A percentile compares a stretch with the other conserved stretches of the same genome.
Conservation (phyloP, 1,140 invertebrate genomes). For the Stratiolaelaps scimitus region DNA sequence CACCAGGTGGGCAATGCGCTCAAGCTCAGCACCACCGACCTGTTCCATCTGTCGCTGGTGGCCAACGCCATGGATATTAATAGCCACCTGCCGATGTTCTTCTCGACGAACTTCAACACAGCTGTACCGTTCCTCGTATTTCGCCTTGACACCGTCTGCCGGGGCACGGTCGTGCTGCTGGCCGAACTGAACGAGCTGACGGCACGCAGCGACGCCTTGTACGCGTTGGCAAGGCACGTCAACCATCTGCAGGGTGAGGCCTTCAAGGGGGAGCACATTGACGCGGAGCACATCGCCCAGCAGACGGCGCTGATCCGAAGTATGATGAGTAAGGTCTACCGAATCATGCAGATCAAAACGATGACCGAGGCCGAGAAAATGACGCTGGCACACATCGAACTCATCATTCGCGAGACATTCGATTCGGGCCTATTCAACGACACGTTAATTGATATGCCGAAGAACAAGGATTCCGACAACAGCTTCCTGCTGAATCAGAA, state of each 20-base stretch:
- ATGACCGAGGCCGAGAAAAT: conserved; percentile 22
- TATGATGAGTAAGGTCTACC: conserved; percentile 23
- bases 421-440: conserved; percentile 11
- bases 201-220: conserved; percentile 7
- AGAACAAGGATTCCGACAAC: conserved; percentile 21
- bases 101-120: conserved; percentile 26
- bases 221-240: conserved; percentile 13
- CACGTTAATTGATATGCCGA: conserved; percentile 1
- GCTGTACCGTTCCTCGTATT: conserved; percentile 17
- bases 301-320: conserved; percentile 10
- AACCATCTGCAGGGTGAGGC: conserved; percentile 21
- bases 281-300: conserved; percentile 2
- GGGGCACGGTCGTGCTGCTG: conserved; percentile 7
- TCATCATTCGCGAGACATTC: conserved; percentile 21
- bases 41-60: conserved; percentile 20
- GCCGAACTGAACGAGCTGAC: conserved; percentile 23
- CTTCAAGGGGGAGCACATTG: conserved; percentile 11
- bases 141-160: conserved; percentile 14
- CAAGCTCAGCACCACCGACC: conserved; percentile 17
- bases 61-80: background rate
- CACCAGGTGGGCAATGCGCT: conserved; percentile 6
- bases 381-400: conserved; percentile 7
- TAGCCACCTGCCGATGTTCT: conserved; percentile 13
- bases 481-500: conserved; percentile 22
- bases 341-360: background rate